Conservation (phyloP, 53 echinoderm and acorn worm genomes). For the Paelopatides confundens region DNA sequence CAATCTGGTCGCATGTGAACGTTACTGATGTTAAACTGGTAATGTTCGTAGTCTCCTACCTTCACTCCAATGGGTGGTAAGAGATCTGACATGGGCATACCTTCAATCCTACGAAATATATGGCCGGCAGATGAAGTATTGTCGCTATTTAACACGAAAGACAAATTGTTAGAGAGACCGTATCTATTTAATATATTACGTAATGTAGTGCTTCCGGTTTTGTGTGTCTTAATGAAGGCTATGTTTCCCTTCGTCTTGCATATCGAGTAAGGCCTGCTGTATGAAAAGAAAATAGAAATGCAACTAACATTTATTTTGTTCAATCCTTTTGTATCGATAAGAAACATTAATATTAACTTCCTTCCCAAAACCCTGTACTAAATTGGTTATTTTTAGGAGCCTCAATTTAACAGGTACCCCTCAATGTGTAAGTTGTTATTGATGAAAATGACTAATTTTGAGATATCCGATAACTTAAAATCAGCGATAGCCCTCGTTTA, state of each 20-base stretch:
- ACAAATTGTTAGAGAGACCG: constrained; percentile 47
- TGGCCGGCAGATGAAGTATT: constrained; percentile 56
- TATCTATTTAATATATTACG: constrained; percentile 56
- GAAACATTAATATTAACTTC: too few relatives aligned
- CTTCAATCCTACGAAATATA: not conserved
- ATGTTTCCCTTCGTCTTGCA: constrained; percentile 34
- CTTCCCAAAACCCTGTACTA: too few relatives aligned
- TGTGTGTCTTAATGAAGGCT: constrained; percentile 67
- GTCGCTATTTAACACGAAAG: constrained; percentile 53
- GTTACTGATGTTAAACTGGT: constrained; percentile 58
- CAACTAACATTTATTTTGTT: too few relatives aligned
- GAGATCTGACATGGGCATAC: constrained; percentile 13
- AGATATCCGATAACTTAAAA: too few relatives aligned
- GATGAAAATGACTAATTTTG: too few relatives aligned
- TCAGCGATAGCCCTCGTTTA: too few relatives aligned
- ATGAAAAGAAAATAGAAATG: too few relatives aligned
- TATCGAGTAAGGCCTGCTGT: too few relatives aligned
- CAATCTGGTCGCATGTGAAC: constrained; percentile 58
- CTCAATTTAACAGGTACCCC: too few relatives aligned
- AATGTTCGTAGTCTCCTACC: constrained; percentile 35
- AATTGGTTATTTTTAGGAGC: too few relatives aligned
- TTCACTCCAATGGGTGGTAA: constrained; percentile 61
- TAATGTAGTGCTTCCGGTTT: constrained; percentile 74
- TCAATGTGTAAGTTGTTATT: too few relatives aligned
- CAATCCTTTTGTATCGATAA: too few relatives aligned